phyloP scores from a whole-genome alignment of 2,888 invertebrate genomes.

The Aleiodes leptofemur region DNA sequence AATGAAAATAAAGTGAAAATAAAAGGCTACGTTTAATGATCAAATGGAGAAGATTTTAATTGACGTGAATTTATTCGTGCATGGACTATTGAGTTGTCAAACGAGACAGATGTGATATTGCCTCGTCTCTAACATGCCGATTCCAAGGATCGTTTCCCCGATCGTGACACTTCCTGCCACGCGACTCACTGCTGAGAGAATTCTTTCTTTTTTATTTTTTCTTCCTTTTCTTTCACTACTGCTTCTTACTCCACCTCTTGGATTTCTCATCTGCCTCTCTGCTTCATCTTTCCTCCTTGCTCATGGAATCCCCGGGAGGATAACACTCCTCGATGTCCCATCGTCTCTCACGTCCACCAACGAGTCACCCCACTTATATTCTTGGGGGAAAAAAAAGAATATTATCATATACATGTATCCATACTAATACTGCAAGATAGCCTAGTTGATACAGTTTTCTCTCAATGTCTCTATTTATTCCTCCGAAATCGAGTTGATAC shows the following conservation, averaged over 20 bases:
- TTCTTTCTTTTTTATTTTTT: slow-evolving; percentile 15
- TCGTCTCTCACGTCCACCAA: no score
- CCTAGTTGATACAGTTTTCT: no score
- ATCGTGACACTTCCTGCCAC: slow-evolving; percentile 67
- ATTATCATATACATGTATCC: no score
- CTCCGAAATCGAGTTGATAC: no score
- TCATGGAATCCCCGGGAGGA: no score
- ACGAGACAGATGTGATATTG: slow-evolving; percentile 72
- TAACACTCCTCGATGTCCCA: no score
- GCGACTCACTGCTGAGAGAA: slow-evolving; percentile 24
- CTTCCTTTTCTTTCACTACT: neutral
- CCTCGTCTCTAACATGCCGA: slow-evolving; percentile 43
- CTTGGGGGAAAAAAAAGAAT: no score
- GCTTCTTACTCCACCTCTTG: neutral
- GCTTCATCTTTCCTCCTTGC: neutral
- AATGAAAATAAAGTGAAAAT: slow-evolving; percentile 11
- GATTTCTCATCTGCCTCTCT: neutral
- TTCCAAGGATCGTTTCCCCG: slow-evolving; percentile 48
- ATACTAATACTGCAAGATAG: no score
- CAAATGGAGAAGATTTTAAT: slow-evolving; percentile 11
- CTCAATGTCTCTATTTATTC: no score
- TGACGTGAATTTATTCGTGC: slow-evolving; percentile 52
- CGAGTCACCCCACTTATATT: no score
- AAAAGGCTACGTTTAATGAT: neutral
- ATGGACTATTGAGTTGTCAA: slow-evolving; percentile 66